These are phyloP conservation scores for Rhinopomastus cyanomelas DNA, from an alignment of 2,113 vertebrate genomes.

Conservation along the genomic window DNA sequence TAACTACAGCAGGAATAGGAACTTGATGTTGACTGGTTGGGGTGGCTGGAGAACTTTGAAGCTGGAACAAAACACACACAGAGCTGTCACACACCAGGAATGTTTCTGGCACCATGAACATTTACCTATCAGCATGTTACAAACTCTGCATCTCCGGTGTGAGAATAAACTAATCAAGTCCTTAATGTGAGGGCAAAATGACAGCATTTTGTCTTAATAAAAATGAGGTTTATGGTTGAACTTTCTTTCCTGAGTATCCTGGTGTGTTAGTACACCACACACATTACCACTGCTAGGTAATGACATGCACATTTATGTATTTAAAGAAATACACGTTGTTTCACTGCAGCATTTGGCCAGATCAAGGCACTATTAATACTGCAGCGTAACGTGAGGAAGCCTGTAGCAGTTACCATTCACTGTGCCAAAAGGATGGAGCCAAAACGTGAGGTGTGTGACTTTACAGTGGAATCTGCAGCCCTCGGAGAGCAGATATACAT, in stretches of 20 bases:
- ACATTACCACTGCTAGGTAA: neutral
- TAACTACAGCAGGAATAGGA: neutral
- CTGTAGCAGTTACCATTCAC: neutral
- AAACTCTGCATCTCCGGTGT: neutral
- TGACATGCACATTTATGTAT: neutral
- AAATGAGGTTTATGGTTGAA: neutral
- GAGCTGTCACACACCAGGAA: neutral
- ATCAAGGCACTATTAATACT: neutral
- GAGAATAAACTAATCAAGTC: neutral
- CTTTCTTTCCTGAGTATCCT: neutral
- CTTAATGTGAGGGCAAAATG: neutral
- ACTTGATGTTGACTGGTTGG: neutral
- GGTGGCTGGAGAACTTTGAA: neutral
- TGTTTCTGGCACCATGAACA: neutral
- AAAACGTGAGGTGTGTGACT: slow-evolving; percentile 3
- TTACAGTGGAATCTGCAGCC: neutral
- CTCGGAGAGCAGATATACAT: neutral
- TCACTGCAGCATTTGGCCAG: neutral
- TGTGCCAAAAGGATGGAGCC: neutral
- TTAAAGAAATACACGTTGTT: neutral
- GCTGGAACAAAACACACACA: neutral
- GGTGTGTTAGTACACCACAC: neutral
- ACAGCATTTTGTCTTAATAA: neutral
- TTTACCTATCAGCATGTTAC: neutral
- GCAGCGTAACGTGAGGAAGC: neutral